Evolutionary conservation across 2,888 invertebrate species (phyloP).

Genomic region (Drosophila mercatorum): DNA sequence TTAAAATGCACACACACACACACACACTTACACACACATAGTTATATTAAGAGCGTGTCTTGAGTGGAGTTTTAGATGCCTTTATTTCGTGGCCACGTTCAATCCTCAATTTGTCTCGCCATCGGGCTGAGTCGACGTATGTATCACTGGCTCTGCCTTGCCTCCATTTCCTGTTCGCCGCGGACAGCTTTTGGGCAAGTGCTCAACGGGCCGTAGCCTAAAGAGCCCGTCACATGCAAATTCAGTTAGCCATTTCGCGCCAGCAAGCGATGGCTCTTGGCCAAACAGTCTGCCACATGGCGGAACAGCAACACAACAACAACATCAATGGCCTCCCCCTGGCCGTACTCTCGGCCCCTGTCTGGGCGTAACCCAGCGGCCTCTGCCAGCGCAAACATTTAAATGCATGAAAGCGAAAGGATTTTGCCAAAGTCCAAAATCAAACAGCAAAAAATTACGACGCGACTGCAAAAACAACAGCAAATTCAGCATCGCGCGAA

Average conservation of each 20-base stretch:
- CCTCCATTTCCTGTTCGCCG: constrained; percentile 47
- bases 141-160: neutral
- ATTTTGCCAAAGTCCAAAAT: constrained; percentile 80
- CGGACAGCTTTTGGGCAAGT: constrained; percentile 22
- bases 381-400: constrained; percentile 69
- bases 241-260: constrained; percentile 59
- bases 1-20: constrained; percentile 46
- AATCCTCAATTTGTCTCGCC: constrained; percentile 54
- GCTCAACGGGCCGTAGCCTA: constrained; percentile 23
- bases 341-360: constrained; percentile 8
- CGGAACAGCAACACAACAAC: constrained; percentile 23
- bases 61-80: constrained; percentile 1
- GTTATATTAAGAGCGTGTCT: neutral
- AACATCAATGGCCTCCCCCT: constrained; percentile 11
- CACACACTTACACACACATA: neutral
- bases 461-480: constrained; percentile 62
- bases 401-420: constrained; percentile 85
- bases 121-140: neutral
- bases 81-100: constrained; percentile 31
- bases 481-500: constrained; percentile 20
- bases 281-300: constrained; percentile 68
- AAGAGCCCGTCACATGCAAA: constrained; percentile 48
- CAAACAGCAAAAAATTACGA: constrained; percentile 73
- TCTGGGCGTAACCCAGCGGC: constrained; percentile 31
- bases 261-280: constrained; percentile 54